phyloP scores from a whole-genome alignment of 2,888 invertebrate genomes.

The Priocnemis perturbator region DNA sequence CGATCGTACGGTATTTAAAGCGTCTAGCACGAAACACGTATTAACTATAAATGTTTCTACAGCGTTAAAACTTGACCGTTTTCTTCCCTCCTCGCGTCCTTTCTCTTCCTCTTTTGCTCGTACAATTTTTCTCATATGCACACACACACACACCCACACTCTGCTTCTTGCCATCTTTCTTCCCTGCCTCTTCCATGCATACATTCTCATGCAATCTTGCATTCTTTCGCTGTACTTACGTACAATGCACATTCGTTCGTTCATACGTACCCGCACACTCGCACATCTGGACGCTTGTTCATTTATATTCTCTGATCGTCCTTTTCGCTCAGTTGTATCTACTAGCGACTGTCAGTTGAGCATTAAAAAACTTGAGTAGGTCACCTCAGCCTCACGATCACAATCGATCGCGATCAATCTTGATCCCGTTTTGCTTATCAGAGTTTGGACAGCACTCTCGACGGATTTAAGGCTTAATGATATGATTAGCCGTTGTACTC shows the following conservation, averaged over 20 bases:
- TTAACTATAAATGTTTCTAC: slow-evolving; percentile 33
- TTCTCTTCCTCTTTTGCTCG: not conserved
- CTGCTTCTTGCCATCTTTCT: not conserved
- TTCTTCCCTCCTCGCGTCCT: slow-evolving; percentile 7
- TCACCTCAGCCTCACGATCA: slow-evolving; percentile 35
- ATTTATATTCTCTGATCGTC: slow-evolving; percentile 12
- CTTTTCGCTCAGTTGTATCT: slow-evolving; percentile 13
- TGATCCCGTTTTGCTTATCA: slow-evolving; percentile 36
- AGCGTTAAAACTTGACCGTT: slow-evolving; percentile 31
- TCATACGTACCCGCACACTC: slow-evolving; percentile 5
- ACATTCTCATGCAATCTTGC: slow-evolving; percentile 17
- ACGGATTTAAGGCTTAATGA: slow-evolving; percentile 63
- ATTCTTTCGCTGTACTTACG: not conserved
- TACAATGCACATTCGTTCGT: slow-evolving; percentile 11
- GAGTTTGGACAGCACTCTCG: slow-evolving; percentile 54
- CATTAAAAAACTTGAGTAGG: slow-evolving; percentile 39
- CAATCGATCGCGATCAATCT: slow-evolving; percentile 37
- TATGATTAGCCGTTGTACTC: slow-evolving; percentile 67
- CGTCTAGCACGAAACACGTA: slow-evolving; percentile 46
- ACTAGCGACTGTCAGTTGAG: slow-evolving; percentile 37
- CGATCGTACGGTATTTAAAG: slow-evolving; percentile 29
- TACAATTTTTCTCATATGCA: not conserved
- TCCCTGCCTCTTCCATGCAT: not conserved
- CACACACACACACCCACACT: slow-evolving; percentile 1
- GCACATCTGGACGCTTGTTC: not conserved